Evolutionary conservation across 2,797 vertebrate species (phyloP), one percentile per base, ranked within the genome.

Genomic region (Acrossocheilus wenchowensis): DNA sequence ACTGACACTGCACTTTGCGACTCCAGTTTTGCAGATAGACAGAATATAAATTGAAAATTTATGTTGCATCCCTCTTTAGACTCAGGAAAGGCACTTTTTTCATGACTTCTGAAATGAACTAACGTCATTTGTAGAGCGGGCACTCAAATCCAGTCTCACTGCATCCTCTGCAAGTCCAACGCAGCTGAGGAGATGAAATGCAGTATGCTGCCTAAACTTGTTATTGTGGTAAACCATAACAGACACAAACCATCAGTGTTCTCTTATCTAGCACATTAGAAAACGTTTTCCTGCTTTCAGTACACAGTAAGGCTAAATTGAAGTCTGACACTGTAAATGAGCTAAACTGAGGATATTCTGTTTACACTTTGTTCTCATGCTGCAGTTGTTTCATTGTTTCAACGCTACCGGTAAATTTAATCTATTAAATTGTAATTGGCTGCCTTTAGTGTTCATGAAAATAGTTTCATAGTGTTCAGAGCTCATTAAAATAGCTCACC

Each of bases 21-120:
- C 82, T 90, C 85, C 85, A 77, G 91, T 92, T 92, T 90, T 90
- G 80, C 84, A 94, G 94, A 95, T 87, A 92, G 94, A 95, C 94
- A 87, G 94, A 95, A 95, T 94, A 94, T 95, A 95, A 95, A 95
- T 94, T 94, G 93, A 93, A 94, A 91, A 94, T 94, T 92, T 94
- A 91, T 92, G 92, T 93, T 93, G 92, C 94, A 91, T 92, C 92
- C 87, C 91, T 50, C 90, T 92, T 93, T 88, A 92, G 88, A 91
- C 91, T 86, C 83, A 84, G 89, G 90, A 90, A 85, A 92, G 88
- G 83, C 78, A 85, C 90, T 90, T 92, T 78, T 89, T 87, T 80
- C 89, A 83, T 89, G 84, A 91, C 81, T 83, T 85, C 43, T 62
- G 45, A 71, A 86, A 89, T 84, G 36, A 84, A 77, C 83, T 30